Evolutionary conservation across 1,140 invertebrate species (phyloP).

Genomic region (Calephelis virginiensis): DNA sequence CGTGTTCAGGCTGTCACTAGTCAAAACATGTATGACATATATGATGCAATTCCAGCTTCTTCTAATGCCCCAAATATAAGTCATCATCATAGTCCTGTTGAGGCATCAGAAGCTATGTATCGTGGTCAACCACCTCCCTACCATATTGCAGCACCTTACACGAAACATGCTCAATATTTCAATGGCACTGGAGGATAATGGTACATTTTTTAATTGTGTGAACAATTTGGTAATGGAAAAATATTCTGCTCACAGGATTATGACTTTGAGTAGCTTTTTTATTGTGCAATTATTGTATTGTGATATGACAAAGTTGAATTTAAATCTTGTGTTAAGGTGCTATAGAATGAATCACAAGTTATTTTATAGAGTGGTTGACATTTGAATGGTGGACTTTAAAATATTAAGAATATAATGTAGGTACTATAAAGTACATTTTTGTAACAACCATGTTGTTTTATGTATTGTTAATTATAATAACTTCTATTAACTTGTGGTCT

Average conservation of each 20-base stretch:
- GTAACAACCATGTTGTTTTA: conserved; percentile 74
- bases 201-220: conserved; percentile 31
- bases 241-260: conserved; percentile 23
- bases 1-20: conserved; percentile 61
- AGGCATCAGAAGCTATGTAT: conserved; percentile 53
- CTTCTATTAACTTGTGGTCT: neutral
- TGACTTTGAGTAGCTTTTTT: conserved; percentile 46
- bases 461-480: conserved; percentile 31
- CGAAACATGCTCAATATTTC: conserved; percentile 78
- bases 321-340: conserved; percentile 64
- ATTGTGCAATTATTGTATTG: conserved; percentile 69
- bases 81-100: conserved; percentile 60
- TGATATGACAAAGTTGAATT: conserved; percentile 60
- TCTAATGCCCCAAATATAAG: conserved; percentile 58
- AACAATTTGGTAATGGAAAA: conserved; percentile 1
- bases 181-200: conserved; percentile 73
- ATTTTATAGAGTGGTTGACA: conserved; percentile 11
- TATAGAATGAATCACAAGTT: conserved; percentile 60
- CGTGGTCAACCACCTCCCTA: conserved; percentile 72
- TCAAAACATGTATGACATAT: conserved; percentile 71
- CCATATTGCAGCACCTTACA: conserved; percentile 77
- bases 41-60: conserved; percentile 62
- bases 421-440: conserved; percentile 64
- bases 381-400: conserved; percentile 28
- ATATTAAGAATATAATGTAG: conserved; percentile 38